Base-by-base conservation (phyloP, 2,113 vertebrate species). In the Herpetotheres cachinnans region DNA sequence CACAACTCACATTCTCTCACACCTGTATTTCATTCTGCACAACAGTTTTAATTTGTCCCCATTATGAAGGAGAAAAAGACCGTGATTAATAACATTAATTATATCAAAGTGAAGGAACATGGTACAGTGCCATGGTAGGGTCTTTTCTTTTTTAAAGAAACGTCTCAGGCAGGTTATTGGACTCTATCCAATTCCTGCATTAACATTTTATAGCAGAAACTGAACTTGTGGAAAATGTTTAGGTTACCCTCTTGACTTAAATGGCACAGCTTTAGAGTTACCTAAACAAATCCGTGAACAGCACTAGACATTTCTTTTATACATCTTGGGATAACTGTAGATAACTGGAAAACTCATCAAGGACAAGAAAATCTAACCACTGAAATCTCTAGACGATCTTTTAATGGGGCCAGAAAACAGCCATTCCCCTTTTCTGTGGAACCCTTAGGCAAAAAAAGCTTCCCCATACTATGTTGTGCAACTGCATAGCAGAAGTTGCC, bases 141-240 rank as follows among this genome's bases (percentile, higher is more conserved):
- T 34, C 11, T 19, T 40, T 25, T 27, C 9, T 27, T 90, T 72
- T 61, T 27, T 4, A 1, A 36, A 82, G 80, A 80, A 62, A 49
- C 19, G 30, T 49, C 91, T 84, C 32, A 34, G 38, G 30, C 72
- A 32, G 46, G 40, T 88, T 72, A 38, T 38, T 96, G 94, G 96
- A 86, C 24, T 90, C 32, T 3, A 56, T 86, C 95, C 96, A 97
- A 72, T 65, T 82, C 32, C 74, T 89, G 58, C 95, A 97, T 94
- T 97, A 96, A 95, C 89, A 66, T 91, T 96, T 93, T 82, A 69
- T 12, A 93, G 84, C 86, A 93, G 73, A 87, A 82, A 78, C 38
- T 56, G 78, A 79, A 71, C 71, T 65, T 21, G 25, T 72, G 91
- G 80, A 79, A 95, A 95, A 93, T 97, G 95, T 98, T 97, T 96